Evolutionary conservation across 2,113 vertebrate genomes (phyloP).

Genomic region (Lucifuga dentata): DNA sequence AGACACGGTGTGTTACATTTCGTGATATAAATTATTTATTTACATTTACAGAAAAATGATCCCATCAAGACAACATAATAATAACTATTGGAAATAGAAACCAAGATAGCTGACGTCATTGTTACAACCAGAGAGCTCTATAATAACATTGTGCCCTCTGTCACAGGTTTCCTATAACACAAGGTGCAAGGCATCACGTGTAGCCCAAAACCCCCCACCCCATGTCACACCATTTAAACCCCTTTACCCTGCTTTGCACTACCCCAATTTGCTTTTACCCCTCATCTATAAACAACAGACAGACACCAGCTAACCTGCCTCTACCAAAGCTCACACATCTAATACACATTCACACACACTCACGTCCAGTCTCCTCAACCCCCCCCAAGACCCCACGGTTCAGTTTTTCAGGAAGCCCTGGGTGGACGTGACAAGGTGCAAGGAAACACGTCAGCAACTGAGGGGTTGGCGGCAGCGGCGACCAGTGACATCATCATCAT

Average conservation of each 20-base stretch:
- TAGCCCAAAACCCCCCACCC: conserved; percentile 78
- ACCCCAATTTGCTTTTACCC: conserved; percentile 61
- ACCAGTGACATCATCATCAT: conserved; percentile 27
- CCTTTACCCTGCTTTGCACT: conserved; percentile 71
- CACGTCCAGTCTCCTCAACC: conserved; percentile 62
- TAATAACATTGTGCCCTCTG: conserved; percentile 89
- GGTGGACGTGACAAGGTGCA: conserved; percentile 57
- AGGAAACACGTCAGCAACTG: conserved; percentile 39
- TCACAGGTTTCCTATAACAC: conserved; percentile 99
- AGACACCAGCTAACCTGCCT: conserved; percentile 71
- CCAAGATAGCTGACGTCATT: conserved; percentile 82
- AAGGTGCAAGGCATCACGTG: conserved; percentile 99
- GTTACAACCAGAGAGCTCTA: conserved; percentile 92
- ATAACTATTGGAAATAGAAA: conserved; percentile 99
- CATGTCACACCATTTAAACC: conserved; percentile 60
- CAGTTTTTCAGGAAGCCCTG: conserved; percentile 46
- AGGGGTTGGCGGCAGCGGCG: conserved; percentile 2
- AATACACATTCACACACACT: conserved; percentile 54
- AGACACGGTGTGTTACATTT: conserved; percentile 67
- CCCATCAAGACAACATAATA: conserved; percentile 98
- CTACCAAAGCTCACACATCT: conserved; percentile 77
- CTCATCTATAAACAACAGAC: conserved; percentile 71
- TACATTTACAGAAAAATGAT: conserved; percentile 99
- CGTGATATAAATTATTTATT: conserved; percentile 99
- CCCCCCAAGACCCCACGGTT: conserved; percentile 54